Evolutionary conservation across 2,113 vertebrate genomes (phyloP), one percentile per base, ranked within the genome.

Genomic region (Galemys pyrenaicus): DNA sequence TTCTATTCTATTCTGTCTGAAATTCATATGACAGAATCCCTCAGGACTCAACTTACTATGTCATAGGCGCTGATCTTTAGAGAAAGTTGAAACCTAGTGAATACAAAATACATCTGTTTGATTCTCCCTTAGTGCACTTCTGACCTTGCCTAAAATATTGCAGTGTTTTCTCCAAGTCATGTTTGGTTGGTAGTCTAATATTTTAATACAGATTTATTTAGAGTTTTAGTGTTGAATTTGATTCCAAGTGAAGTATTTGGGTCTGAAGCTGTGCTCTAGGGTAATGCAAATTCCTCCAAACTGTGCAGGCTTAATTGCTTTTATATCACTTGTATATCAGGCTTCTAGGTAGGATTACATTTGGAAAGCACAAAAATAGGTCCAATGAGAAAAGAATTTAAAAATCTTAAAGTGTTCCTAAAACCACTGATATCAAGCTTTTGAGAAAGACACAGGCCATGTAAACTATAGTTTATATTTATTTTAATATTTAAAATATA

Each of bases 181-280:
- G 54, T 60, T 87, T 39, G 74, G 79, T 32, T 92, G 74, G 20
- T 79, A 79, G 54, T 37, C 92, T 86, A 78, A 60, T n/a, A 51
- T 94, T 65, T 89, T 85, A 65, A 84, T 96, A 12, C 37, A 71
- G 51, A 56, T 89, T 83, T 84, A 95, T 74, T 70, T 78, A 82
- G 56, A 85, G 17, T 58, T 30, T 5, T 54, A 20, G 77, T 26
- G 11, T 88, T 79, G 68, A 88, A 35, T 70, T 68, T 78, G 65
- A 3, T 32, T 87, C 32, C 46, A 88, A 51, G 65, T 62, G n/a
- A 87, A 37, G 62, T 41, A 81, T 85, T 79, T 74, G 67, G 19
- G 75, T 64, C 58, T 87, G 39, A 83, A 89, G 35, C 32, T 54
- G 11, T 64, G 39, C n/a, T 41, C 56, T 56, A 7, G 11, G 30